phyloP scores from a whole-genome alignment of 2,888 invertebrate genomes.

The Geophilus truncorum region DNA sequence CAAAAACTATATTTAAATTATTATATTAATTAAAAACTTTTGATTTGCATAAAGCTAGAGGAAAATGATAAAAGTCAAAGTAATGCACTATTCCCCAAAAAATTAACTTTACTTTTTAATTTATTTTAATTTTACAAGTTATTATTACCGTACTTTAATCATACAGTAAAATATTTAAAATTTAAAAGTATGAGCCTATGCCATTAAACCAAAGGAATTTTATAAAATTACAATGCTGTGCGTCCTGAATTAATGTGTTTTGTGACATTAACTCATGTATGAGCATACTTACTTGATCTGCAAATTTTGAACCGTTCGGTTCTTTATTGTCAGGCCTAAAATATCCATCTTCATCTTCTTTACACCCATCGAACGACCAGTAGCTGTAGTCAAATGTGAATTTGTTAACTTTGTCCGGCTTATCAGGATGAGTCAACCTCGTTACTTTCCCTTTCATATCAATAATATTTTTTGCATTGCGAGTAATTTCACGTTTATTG shows the following conservation, averaged over 20 bases:
- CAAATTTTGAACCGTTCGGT: constrained; percentile 50
- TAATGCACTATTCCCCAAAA: no score
- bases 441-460: constrained; percentile 52
- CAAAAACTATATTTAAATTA: no score
- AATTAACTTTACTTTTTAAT: no score
- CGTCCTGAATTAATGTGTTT: not conserved
- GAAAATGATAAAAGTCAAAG: no score
- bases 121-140: no score
- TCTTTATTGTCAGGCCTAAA: constrained; percentile 48
- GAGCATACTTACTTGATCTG: constrained; percentile 54
- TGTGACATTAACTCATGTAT: not conserved
- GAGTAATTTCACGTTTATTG: constrained; percentile 53
- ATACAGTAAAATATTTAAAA: no score
- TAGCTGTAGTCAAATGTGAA: constrained; percentile 57
- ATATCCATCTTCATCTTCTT: constrained; percentile 50
- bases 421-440: constrained; percentile 50
- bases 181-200: no score
- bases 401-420: constrained; percentile 48
- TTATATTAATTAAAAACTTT: no score
- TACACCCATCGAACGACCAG: constrained; percentile 57
- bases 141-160: no score
- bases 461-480: constrained; percentile 52
- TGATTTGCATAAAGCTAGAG: no score
- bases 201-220: no score
- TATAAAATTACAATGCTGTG: no score